phyloP scores from a whole-genome alignment of 1,140 invertebrate species.

The Thaumetopoea pityocampa region DNA sequence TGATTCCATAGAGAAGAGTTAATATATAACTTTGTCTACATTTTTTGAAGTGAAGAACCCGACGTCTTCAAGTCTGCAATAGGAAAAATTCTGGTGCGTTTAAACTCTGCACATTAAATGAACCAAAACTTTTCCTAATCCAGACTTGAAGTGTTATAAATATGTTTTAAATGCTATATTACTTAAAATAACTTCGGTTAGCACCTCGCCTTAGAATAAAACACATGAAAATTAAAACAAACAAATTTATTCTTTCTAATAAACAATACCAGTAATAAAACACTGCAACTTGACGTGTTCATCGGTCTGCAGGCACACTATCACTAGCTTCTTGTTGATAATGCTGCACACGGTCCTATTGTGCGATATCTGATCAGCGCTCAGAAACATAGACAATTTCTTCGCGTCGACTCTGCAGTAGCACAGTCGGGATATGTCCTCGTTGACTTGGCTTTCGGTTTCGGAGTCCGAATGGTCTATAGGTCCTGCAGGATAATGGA shows the following conservation, averaged over 20 bases:
- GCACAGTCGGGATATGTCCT: conserved; percentile 48
- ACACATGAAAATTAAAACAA: no score
- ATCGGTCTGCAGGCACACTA: conserved; percentile 60
- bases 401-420: conserved; percentile 66
- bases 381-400: conserved; percentile 67
- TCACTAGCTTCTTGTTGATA: conserved; percentile 60
- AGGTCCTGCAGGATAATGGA: conserved; percentile 47
- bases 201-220: no score
- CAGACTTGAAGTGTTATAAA: no score
- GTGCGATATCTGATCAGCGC: conserved; percentile 62
- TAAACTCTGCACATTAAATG: no score
- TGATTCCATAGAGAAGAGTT: no score
- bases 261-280: conserved; percentile 69
- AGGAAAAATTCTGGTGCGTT: no score
- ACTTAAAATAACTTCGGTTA: no score
- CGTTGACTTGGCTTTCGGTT: conserved; percentile 51
- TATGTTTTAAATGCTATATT: no score
- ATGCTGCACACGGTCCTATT: conserved; percentile 61
- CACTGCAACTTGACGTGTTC: conserved; percentile 67
- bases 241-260: conserved; percentile 26
- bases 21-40: no score
- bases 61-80: no score
- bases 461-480: conserved; percentile 67
- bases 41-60: no score
- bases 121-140: no score